Base-by-base conservation (phyloP, 2,888 invertebrate species). In the Brachypterus glaber region DNA sequence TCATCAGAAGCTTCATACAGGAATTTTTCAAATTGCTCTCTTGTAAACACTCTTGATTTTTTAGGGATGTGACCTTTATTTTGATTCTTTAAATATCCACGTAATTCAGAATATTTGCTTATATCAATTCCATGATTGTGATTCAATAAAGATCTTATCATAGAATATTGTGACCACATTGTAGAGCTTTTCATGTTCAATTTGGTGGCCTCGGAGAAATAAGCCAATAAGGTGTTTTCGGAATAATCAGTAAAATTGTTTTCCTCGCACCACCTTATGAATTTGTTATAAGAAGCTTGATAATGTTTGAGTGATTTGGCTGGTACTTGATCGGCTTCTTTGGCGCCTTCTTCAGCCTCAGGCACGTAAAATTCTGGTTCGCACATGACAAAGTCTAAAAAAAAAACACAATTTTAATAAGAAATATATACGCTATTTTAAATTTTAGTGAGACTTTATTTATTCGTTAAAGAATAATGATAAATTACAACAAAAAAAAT, bases 171-270 rank as follows among this genome's bases (percentile, higher is more conserved):
- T 2, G 35, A 26, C 41, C 41, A 41, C 14, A 41, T 7, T 9
- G 41, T 30, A 4, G 41, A 34, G 21, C 34, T n/a, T 24, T 39
- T 41, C 24, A 39, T n/a, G 11, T 40, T 30, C 2, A 15, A 13
- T 35, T 29, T 17, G 47, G 35, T 15, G 34, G 11, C n/a, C n/a
- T n/a, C n/a, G n/a, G n/a, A n/a, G 35, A 54, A 54, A 41, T 55
- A 53, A 4, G 34, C 40, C 37, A 48, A 5, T 13, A 48, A 21
- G 2, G 44, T 37, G 25, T 24, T 35, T 37, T 48, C 46, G 2
- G 37, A 35, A 26, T 33, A 30, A 12, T 15, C 25, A 5, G 13
- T 4, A 11, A 31, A n/a, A 15, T 13, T 31, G 13, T 31, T 31
- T 4, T 31, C 31, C 24, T 24, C n/a, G 24, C 24, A 24, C 24